Evolutionary conservation across 1,140 invertebrate species (phyloP), one percentile per base, ranked within the genome.

Genomic region (Drosophila pectinifera): DNA sequence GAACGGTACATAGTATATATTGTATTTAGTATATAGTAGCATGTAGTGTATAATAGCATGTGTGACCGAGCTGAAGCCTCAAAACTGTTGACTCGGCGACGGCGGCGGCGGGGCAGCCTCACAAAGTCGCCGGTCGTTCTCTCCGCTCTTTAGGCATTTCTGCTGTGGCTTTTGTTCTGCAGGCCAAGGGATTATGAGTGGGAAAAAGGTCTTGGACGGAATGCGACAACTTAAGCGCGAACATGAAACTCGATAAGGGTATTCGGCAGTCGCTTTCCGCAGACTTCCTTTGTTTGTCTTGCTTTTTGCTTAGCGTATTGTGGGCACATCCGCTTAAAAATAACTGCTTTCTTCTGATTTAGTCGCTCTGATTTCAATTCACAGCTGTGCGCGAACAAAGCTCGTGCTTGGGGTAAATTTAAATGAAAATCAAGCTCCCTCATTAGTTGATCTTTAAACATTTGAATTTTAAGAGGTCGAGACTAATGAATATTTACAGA

Each of bases 301-400:
- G 36, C 24, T 13, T 36, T 24, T 62, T 51, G 55, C 57, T 55
- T 69, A 59, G 64, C 34, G 55, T 59, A 62, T 70, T 20, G 51
- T 54, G 56, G 54, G 46, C 36, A 56, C 58, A 80, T 80, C 76
- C 81, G 64, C 78, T 74, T 80, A 57, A 48, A 83, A 75, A 84
- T 65, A 80, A 67, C 78, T 59, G 72, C 77, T 80, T 80, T 79
- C 77, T 74, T 74, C 65, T 48, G 46, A 59, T 79, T 78, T 55
- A 46, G 51, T 55, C 51, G 49, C 46, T 64, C 65, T 45, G 26
- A 68, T 53, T 76, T 62, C 53, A 62, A 38, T 55, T 41, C 53
- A 68, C 46, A 68, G 61, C 61, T 64, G 61, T 18, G 26, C n/a
- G 11, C 28, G 11, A 18, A 59, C 61, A 63, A 63, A 63, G 55